A percentile compares a stretch with the other conserved stretches of the same genome.
These are phyloP conservation scores for Drosophila micromelanica DNA, from an alignment of 1,140 invertebrate species.

Conservation along the genomic window DNA sequence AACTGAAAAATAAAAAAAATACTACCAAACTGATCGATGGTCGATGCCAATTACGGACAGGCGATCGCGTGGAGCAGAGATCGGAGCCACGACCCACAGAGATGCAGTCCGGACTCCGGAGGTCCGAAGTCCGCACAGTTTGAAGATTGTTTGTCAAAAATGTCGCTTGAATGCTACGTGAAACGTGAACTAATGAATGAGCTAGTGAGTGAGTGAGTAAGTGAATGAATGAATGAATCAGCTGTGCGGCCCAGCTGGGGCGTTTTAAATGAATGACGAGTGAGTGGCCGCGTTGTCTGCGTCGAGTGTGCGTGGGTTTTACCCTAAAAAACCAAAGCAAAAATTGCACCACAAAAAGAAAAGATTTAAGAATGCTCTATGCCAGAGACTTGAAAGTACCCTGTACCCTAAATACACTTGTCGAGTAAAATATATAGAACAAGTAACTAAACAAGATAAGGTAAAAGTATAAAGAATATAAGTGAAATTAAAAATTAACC, in stretches of 20 bases:
- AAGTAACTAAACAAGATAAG: not conserved
- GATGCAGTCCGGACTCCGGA: constrained; percentile 12
- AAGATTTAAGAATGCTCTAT: not conserved
- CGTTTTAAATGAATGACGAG: constrained; percentile 58
- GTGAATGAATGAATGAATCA: constrained; percentile 68
- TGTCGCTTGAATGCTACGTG: constrained; percentile 58
- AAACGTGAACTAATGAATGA: constrained; percentile 39
- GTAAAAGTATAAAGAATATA: too few relatives aligned
- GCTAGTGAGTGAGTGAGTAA: too few relatives aligned
- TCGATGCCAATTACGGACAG: constrained; percentile 65
- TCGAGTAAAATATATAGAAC: not conserved
- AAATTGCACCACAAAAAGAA: constrained; percentile 32
- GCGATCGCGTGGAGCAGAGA: not conserved
- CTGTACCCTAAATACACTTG: not conserved
- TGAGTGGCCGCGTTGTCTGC: constrained; percentile 69
- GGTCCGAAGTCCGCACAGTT: constrained; percentile 1
- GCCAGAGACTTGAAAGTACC: not conserved
- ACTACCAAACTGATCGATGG: constrained; percentile 55
- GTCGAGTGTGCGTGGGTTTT: constrained; percentile 52
- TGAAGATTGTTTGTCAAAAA: constrained; percentile 66
- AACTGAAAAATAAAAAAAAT: not conserved
- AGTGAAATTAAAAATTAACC: too few relatives aligned
- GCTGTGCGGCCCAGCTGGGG: constrained; percentile 59
- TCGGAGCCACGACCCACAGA: constrained; percentile 48
- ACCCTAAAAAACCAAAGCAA: constrained; percentile 24